Evolutionary conservation across 2,888 invertebrate genomes (phyloP).

Genomic region (Poecilus cupreus): DNA sequence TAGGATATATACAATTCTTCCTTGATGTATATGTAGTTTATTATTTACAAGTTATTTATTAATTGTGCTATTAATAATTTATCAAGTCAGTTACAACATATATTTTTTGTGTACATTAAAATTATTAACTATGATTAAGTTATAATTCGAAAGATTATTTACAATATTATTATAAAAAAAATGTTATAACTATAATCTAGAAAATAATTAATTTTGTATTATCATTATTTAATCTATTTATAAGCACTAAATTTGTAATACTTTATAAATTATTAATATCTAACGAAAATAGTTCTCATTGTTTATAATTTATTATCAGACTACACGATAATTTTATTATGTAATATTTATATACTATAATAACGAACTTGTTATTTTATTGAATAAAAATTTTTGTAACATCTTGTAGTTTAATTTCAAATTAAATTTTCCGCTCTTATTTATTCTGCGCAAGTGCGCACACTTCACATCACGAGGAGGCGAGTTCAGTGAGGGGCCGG

Average conservation of each 20-base stretch:
- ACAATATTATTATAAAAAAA: neutral
- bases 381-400: slow-evolving; percentile 42
- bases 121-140: neutral
- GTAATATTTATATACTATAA: slow-evolving; percentile 41
- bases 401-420: neutral
- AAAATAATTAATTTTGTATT: slow-evolving; percentile 1
- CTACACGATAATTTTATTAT: neutral
- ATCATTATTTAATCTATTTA: neutral
- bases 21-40: slow-evolving; percentile 27
- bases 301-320: slow-evolving; percentile 30
- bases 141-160: neutral
- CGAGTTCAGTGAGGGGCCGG: too few species aligned
- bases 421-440: neutral
- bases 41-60: slow-evolving; percentile 25
- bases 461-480: too few species aligned
- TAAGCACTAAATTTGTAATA: neutral
- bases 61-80: slow-evolving; percentile 20
- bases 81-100: neutral
- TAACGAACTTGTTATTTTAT: slow-evolving; percentile 45
- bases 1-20: slow-evolving; percentile 8
- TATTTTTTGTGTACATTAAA: neutral
- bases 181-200: neutral
- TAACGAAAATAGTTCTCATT: neutral
- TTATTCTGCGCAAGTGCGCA: neutral
- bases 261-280: neutral